Conservation (phyloP, 2,113 vertebrate genomes). For the Limnothrissa miodon region DNA sequence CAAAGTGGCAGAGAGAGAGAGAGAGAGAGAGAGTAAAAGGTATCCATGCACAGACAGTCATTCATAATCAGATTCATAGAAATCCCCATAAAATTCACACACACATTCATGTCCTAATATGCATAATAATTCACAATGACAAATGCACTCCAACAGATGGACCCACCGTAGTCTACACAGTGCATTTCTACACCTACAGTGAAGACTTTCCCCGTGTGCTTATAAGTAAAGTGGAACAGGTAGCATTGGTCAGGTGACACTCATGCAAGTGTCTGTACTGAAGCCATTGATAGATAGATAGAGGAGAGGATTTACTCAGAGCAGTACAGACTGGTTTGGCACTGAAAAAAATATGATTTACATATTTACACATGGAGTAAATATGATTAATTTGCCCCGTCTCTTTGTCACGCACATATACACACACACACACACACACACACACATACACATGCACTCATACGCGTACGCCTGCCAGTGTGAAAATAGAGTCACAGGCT, state of each 20-base stretch:
- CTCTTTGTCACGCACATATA: background rate
- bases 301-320: background rate
- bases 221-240: background rate
- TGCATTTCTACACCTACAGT: background rate
- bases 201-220: background rate
- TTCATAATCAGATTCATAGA: background rate
- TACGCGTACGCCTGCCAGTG: conserved; percentile 31
- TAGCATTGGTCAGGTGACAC: background rate
- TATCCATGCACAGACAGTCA: background rate
- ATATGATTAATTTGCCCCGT: conserved; percentile 2
- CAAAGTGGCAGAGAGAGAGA: background rate
- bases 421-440: conserved; percentile 27
- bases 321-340: background rate
- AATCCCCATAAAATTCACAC: background rate
- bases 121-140: conserved; percentile 26
- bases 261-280: background rate
- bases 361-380: background rate
- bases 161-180: background rate
- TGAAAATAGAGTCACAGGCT: conserved; percentile 65
- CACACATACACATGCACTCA: conserved; percentile 27
- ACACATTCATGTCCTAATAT: background rate
- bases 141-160: background rate
- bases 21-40: background rate
- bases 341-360: conserved; percentile 19
- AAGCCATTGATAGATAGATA: background rate